Conservation (phyloP, 2,888 invertebrate genomes). For the Ochropacha duplaris region DNA sequence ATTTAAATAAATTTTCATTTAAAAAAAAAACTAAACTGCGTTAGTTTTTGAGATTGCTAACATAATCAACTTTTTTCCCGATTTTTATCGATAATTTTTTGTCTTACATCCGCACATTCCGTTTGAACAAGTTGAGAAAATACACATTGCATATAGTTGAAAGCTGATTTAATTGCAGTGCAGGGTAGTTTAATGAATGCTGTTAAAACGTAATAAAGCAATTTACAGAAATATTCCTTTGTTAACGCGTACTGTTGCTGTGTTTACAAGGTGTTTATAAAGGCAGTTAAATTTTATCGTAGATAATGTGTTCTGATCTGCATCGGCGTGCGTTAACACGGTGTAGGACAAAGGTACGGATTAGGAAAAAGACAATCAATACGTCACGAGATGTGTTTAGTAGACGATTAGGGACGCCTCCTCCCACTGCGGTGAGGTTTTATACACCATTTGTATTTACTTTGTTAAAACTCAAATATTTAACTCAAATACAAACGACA, state of each 20-base stretch:
- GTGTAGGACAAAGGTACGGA: constrained; percentile 2
- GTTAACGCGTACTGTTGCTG: constrained; percentile 37
- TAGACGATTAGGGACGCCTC: no score
- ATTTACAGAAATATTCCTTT: constrained; percentile 29
- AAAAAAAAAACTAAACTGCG: no score
- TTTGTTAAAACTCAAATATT: no score
- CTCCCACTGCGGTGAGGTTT: no score
- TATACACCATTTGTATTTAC: no score
- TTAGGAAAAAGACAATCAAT: neutral
- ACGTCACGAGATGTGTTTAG: neutral
- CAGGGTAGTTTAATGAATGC: neutral
- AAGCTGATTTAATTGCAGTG: neutral
- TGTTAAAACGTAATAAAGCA: constrained; percentile 8
- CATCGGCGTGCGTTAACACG: constrained; percentile 14
- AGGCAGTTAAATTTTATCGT: constrained; percentile 14
- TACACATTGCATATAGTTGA: neutral
- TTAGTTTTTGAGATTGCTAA: no score
- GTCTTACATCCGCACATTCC: no score
- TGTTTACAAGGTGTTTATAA: constrained; percentile 36
- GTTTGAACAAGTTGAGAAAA: no score
- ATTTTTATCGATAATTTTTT: no score
- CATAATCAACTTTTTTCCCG: no score
- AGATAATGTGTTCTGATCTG: constrained; percentile 20
- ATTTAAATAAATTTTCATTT: no score
- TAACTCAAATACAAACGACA: no score